Evolutionary conservation across 2,888 invertebrate genomes (phyloP).

Genomic region (Lasioglossum vierecki): DNA sequence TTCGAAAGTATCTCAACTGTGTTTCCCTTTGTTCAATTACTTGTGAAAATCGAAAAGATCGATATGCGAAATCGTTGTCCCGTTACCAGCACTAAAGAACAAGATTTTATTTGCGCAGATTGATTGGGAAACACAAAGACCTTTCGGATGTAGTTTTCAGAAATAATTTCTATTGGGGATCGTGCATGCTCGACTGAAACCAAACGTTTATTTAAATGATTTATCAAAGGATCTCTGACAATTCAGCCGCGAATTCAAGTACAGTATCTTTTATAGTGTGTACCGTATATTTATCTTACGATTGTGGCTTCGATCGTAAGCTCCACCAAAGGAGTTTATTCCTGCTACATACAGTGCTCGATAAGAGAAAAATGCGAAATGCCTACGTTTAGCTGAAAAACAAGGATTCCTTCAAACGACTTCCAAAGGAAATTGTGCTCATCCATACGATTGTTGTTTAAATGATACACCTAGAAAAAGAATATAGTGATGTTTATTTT

Average conservation of each 20-base stretch:
- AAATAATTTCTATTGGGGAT: slow-evolving; percentile 46
- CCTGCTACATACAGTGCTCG: background rate
- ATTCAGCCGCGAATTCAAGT: slow-evolving; percentile 18
- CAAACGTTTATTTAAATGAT: slow-evolving; percentile 19
- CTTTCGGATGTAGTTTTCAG: slow-evolving; percentile 38
- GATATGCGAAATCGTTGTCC: background rate
- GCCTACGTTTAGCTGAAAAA: background rate
- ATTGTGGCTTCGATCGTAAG: background rate
- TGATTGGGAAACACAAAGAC: slow-evolving; percentile 20
- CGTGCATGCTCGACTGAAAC: slow-evolving; percentile 3
- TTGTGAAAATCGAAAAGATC: background rate
- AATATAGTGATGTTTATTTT: too few species aligned
- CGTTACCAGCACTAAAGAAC: background rate
- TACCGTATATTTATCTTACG: background rate
- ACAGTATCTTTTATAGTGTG: background rate
- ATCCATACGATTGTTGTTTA: background rate
- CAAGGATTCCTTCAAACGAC: background rate
- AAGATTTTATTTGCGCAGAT: background rate
- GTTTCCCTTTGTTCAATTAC: background rate
- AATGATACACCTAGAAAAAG: too few species aligned
- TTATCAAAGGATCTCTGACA: slow-evolving; percentile 37
- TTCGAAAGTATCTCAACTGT: background rate
- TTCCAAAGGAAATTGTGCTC: background rate
- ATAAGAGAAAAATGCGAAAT: background rate
- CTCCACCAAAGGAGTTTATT: background rate